Evolutionary conservation across 2,888 invertebrate species (phyloP).

Genomic region (Lottia gigantea): DNA sequence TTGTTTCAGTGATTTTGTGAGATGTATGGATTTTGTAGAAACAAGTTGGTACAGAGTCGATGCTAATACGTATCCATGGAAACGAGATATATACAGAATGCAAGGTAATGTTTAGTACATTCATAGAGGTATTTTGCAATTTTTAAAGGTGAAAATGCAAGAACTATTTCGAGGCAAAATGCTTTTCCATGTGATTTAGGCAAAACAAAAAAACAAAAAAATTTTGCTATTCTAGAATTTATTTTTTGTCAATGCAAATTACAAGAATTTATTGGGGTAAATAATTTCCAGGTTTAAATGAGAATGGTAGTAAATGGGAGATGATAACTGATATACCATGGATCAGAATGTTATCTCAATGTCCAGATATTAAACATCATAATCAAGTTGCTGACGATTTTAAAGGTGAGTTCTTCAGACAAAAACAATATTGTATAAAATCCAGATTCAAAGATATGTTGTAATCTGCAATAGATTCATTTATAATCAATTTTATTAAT

Average conservation of each 20-base stretch:
- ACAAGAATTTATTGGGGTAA: too few relatives aligned
- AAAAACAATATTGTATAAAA: background rate
- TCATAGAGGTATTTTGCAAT: too few relatives aligned
- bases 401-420: conserved; percentile 16
- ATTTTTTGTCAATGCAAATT: too few relatives aligned
- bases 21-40: conserved; percentile 22
- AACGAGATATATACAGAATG: conserved; percentile 27
- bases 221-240: too few relatives aligned
- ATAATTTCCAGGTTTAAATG: conserved; percentile 15
- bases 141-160: too few relatives aligned
- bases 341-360: conserved; percentile 30
- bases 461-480: too few relatives aligned
- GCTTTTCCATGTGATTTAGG: too few relatives aligned
- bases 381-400: conserved; percentile 17
- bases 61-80: conserved; percentile 27
- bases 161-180: too few relatives aligned
- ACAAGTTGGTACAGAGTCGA: conserved; percentile 18
- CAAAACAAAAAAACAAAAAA: too few relatives aligned
- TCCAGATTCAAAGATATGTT: too few relatives aligned
- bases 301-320: conserved; percentile 35
- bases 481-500: too few relatives aligned
- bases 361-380: conserved; percentile 20
- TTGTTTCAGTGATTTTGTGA: conserved; percentile 29
- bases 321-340: conserved; percentile 45
- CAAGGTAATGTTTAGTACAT: conserved; percentile 25